Conservation (phyloP, 1,140 invertebrate genomes). For the Ceratosolen solmsi region DNA sequence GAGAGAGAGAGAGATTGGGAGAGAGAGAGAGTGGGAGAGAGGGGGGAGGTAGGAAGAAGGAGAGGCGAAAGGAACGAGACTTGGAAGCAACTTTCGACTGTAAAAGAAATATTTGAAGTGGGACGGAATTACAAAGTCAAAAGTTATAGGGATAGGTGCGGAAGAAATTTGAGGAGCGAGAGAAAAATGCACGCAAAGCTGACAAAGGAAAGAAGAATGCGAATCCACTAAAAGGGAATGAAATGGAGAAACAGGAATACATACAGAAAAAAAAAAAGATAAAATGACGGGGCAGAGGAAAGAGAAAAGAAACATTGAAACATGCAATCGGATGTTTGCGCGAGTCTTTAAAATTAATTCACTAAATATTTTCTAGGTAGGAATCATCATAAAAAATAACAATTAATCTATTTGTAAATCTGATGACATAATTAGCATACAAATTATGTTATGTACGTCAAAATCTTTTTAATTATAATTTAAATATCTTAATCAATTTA, state of each 20-base stretch:
- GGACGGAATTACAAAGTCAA: conserved; percentile 42
- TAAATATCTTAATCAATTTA: background rate
- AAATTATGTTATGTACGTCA: too few species aligned
- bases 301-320: background rate
- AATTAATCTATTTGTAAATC: background rate
- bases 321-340: background rate
- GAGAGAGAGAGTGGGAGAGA: background rate
- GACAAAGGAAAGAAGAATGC: background rate
- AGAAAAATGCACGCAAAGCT: conserved; percentile 21
- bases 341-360: background rate
- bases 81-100: conserved; percentile 1
- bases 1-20: background rate
- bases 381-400: background rate
- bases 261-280: background rate
- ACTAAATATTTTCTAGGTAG: background rate
- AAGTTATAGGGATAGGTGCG: conserved; percentile 14
- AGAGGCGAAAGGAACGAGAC: background rate
- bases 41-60: background rate
- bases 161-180: background rate
- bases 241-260: background rate
- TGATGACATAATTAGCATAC: too few species aligned
- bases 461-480: background rate
- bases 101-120: conserved; percentile 14
- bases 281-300: background rate
- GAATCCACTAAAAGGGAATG: background rate